Base-by-base conservation (phyloP, 2,113 vertebrate genomes). In the Garra rufa region DNA sequence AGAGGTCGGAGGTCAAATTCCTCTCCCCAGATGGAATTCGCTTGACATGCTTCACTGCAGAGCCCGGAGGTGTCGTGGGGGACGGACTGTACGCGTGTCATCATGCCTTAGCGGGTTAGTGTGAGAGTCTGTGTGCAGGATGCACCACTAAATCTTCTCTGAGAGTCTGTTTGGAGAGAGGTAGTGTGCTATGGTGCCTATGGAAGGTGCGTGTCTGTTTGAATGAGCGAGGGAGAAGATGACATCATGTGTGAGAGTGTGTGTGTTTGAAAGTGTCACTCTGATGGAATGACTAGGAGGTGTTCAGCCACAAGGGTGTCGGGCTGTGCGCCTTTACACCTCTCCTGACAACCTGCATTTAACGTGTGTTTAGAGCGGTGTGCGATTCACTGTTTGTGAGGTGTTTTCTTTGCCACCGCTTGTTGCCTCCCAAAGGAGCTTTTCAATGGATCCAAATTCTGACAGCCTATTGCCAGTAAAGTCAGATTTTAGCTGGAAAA, bases 1-100 rank as follows among this genome's bases (percentile, higher is more conserved):
- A 78, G 80, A 86, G 93, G 90, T 92, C 83, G 90, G 76, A 85
- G 92, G 90, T 93, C 89, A 77, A 89, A 93, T 94, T 92, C 92
- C 88, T 91, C 17, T 81, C 81, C 88, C 83, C 82, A 91, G 92
- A 91, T 92, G 91, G 89, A 87, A 90, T 85, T 82, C 73, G n/a
- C 61, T 87, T 87, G 75, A 81, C 78, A 79, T 78, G 87, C 89
- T 87, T 13, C 79, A 87, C 84, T 89, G 86, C 70, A 24, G 81
- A 83, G 55, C 70, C 73, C 2, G 61, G 85, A 70, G 73, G 71
- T 75, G 41, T 26, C 9, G 6, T 34, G 48, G 19, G 48, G 79
- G 71, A n/a, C 63, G 28, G 63, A 26, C 26, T 14, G 55, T 11
- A 61, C 38, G 59, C 48, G 13, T 82, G 55, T 67, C 34, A 55